These are phyloP conservation scores for Rotaria socialis DNA, from an alignment of 2,888 invertebrate genomes.

Conservation along the genomic window DNA sequence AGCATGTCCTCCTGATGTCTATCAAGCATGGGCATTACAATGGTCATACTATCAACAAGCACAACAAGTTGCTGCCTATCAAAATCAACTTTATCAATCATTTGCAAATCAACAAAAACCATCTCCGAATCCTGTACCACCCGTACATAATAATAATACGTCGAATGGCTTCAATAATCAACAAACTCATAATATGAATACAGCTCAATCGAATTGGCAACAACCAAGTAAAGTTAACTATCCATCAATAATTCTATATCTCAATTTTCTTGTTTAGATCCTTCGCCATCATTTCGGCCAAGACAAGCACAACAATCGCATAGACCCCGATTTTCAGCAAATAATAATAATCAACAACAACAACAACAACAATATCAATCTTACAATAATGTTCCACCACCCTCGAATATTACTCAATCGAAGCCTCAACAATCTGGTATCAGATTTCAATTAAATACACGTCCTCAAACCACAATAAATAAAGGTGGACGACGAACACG, in stretches of 20 bases:
- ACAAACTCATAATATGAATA: background rate
- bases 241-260: no score
- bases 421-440: background rate
- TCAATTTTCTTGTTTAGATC: background rate
- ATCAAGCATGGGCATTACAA: background rate
- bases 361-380: background rate
- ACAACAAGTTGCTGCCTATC: background rate
- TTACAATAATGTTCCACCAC: conserved; percentile 7
- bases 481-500: background rate
- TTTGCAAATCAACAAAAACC: background rate
- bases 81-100: background rate
- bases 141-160: background rate
- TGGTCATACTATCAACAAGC: background rate
- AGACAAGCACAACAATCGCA: background rate
- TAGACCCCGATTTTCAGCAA: background rate
- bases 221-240: background rate
- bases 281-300: background rate
- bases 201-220: background rate
- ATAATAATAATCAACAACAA: background rate
- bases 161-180: background rate
- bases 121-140: background rate
- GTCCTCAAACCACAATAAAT: background rate
- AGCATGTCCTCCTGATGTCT: background rate
- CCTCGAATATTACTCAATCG: background rate
- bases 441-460: background rate